Evolutionary conservation across 1,140 invertebrate species (phyloP), one percentile per base, ranked within the genome.

Genomic region (Cydia strobilella): DNA sequence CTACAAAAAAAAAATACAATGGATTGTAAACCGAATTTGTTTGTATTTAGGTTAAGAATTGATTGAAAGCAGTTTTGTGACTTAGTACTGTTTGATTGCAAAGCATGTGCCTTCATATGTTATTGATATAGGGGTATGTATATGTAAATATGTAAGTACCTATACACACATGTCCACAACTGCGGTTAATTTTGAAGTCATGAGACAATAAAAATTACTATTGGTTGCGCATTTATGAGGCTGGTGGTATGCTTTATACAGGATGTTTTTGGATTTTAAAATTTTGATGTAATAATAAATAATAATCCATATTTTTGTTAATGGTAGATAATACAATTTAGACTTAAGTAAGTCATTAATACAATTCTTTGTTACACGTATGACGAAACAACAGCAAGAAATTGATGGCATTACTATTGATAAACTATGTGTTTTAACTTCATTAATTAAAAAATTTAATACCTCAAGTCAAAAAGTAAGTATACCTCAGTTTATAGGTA

Each of bases 131-230:
- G 13, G 63, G 3, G 3, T 66, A 66, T 69, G n/a, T 4, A 7
- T 69, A 13, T 13, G 31, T 12, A 1, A 1, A 65, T n/a, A 66
- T 35, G 23, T 13, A 25, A 18, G 10, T 63, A n/a, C n/a, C n/a
- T n/a, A 13, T 63, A 27, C 15, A 31, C 12, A 39, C 65, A 39
- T 39, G 31, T 35, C 15, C 31, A 39, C 15, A 20, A 18, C n/a
- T 69, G 65, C 31, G 65, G 65, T 69, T 35, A 1, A 69, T 69
- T 69, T 69, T 42, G 31, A 69, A 69, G 65, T 35, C 65, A 18
- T 69, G 18, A 23, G 31, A 69, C 31, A 69, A 42, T 69, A 69
- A 59, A 54, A 59, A 59, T 69, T 20, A 18, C 65, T 69, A 69
- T 39, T 69, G 65, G 65, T 69, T 31, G 31, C 35, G n/a, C 35